Conservation (phyloP, 37 sponge, comb jelly and placozoan species). For the Dysidea cf. avara region DNA sequence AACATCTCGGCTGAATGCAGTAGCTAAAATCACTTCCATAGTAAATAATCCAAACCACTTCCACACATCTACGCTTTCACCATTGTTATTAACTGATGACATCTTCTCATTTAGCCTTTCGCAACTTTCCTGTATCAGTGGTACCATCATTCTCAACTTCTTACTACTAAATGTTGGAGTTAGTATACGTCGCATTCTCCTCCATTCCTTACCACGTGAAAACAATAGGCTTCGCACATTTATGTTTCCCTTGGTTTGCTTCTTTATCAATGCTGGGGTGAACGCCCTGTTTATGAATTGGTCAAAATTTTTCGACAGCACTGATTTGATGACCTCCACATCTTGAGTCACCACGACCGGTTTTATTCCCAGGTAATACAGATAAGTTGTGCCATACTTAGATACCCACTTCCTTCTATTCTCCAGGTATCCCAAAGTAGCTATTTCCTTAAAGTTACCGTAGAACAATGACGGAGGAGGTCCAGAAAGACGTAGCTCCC, state of each 20-base stretch:
- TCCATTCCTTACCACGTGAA: slow-evolving; percentile 45
- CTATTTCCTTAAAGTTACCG: no score
- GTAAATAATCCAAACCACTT: slow-evolving; percentile 41
- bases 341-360: slow-evolving; percentile 49
- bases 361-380: no score
- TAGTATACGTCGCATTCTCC: slow-evolving; percentile 37
- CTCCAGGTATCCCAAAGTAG: no score
- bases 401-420: no score
- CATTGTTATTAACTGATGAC: slow-evolving; percentile 23
- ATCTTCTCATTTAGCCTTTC: no score
- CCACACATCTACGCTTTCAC: slow-evolving; percentile 31
- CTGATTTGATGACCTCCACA: slow-evolving; percentile 50
- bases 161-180: slow-evolving; percentile 59
- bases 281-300: slow-evolving; percentile 38
- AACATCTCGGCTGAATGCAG: slow-evolving; percentile 52
- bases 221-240: slow-evolving; percentile 48
- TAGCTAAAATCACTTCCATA: slow-evolving; percentile 74
- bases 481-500: no score
- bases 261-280: no score
- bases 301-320: slow-evolving; percentile 48
- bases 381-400: no score
- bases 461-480: no score
- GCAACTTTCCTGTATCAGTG: no score
- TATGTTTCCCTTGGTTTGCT: not conserved
- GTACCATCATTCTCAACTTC: slow-evolving; percentile 74